Evolutionary conservation across 1,140 invertebrate species (phyloP).

Genomic region (Apis mellifera): DNA sequence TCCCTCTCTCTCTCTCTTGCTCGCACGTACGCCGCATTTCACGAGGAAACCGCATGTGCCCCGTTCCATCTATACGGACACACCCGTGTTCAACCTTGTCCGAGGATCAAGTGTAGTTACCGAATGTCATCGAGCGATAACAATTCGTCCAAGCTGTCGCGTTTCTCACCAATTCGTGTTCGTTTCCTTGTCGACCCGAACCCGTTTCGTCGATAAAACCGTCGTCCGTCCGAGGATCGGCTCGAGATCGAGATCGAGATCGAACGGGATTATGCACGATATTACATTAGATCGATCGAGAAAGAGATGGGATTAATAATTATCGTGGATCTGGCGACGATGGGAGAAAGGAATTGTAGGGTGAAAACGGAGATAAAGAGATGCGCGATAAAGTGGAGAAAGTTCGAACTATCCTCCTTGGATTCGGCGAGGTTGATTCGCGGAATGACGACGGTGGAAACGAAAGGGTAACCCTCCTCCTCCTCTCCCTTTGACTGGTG

Average conservation of each 20-base stretch:
- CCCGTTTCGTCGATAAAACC: no score
- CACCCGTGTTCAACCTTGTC: conserved; percentile 31
- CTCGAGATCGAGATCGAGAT: no score
- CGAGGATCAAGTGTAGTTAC: conserved; percentile 49
- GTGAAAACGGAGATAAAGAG: background rate
- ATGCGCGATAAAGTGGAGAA: conserved; percentile 7
- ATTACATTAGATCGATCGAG: no score
- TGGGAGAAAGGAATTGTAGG: no score
- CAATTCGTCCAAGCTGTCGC: conserved; percentile 53
- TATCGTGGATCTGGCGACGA: no score
- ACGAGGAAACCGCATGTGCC: conserved; percentile 32
- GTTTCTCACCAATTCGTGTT: background rate
- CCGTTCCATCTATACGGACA: background rate
- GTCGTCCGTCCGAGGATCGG: no score
- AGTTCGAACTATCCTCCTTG: conserved; percentile 37
- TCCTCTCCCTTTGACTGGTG: background rate
- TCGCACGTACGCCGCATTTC: conserved; percentile 5
- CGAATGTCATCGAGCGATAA: conserved; percentile 68
- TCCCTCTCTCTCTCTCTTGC: background rate
- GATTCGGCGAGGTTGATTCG: conserved; percentile 1
- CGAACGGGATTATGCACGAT: background rate
- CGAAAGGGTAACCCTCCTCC: conserved; percentile 1
- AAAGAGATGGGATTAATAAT: no score
- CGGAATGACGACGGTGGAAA: background rate
- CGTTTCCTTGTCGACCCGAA: no score